Evolutionary conservation across 37 sponge, comb jelly and placozoan species (phyloP), one percentile per base, ranked within the genome.

Genomic region (Petrosia ficiformis): DNA sequence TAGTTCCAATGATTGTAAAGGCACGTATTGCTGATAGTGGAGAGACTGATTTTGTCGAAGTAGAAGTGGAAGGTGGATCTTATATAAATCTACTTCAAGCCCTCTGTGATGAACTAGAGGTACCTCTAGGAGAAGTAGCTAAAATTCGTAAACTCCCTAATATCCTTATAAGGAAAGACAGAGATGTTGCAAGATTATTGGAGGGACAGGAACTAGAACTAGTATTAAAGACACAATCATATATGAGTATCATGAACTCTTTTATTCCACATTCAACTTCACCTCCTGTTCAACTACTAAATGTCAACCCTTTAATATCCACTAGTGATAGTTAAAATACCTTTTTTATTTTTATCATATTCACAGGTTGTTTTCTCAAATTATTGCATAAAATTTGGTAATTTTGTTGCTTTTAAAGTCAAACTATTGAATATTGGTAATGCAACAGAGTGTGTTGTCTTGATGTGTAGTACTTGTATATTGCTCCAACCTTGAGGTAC

Each of bases 111-210:
- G 92, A 92, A 39, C 68, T 92, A 40, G 81, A 87, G 19, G 22
- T 87, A 6, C n/a, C 24, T 3, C 2, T 63, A 2, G 37, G 52
- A 14, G 40, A 59, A 1, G 87, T 94, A 34, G 54, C 35, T 42
- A 94, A 90, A 76, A 80, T 94, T 28, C 76, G 95, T n/a, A 89
- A 90, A 42, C 80, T 94, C 37, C 95, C 95, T 24, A 86, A 90
- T 57, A 77, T 86, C 28, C 48, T 82, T 39, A 70, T 94, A 48
- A 75, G 95, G 24, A 94, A 89, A 57, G 90, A 94, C 67, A 79
- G 48, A 39, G 95, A 94, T 54, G 78, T 89, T 0, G 29, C 75
- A 40, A 60, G 95, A 43, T 59, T 94, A 32, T 37, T n/a, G 24
- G 68, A 67, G 4, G 87, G 82, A 40, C 77, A 86, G 59, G 87